These are phyloP conservation scores for Aeoliscus strigatus DNA, from an alignment of 2,797 vertebrate genomes.

Conservation along the genomic window DNA sequence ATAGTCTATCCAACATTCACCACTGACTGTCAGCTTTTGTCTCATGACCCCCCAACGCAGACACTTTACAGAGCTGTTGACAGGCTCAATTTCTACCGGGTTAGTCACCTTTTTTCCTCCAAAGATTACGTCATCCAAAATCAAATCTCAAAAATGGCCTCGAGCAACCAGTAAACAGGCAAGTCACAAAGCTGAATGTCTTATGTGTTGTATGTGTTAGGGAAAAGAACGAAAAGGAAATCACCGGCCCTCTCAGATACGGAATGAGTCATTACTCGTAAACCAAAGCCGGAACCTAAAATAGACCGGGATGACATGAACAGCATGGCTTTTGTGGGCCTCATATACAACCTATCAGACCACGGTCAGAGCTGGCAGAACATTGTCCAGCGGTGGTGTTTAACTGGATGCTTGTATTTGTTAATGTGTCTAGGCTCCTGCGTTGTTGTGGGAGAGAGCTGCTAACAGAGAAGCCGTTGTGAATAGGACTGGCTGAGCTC, in stretches of 20 bases:
- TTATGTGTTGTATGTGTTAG: no score
- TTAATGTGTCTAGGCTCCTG: slow-evolving; percentile 66
- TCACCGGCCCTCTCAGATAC: slow-evolving; percentile 25
- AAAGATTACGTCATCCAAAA: slow-evolving; percentile 28
- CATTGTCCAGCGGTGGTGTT: slow-evolving; percentile 63
- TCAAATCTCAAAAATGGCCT: slow-evolving; percentile 24
- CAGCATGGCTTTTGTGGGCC: slow-evolving; percentile 41
- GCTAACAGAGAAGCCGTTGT: slow-evolving; percentile 74
- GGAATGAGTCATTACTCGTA: slow-evolving; percentile 44
- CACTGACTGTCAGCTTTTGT: slow-evolving; percentile 53
- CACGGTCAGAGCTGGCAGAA: slow-evolving; percentile 50
- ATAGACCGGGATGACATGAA: slow-evolving; percentile 49
- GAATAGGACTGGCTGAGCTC: slow-evolving; percentile 59
- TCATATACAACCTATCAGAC: slow-evolving; percentile 40
- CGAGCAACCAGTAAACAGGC: no score
- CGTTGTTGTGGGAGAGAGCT: slow-evolving; percentile 33
- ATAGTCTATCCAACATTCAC: slow-evolving; percentile 52
- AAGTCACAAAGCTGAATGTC: slow-evolving; percentile 7
- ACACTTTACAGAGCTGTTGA: slow-evolving; percentile 49
- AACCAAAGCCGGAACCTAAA: slow-evolving; percentile 31
- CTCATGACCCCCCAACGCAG: slow-evolving; percentile 46
- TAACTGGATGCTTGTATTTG: slow-evolving; percentile 70
- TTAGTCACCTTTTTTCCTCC: slow-evolving; percentile 42
- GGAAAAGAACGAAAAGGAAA: slow-evolving; percentile 26
- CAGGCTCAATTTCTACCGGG: slow-evolving; percentile 51